Evolutionary conservation across 2,113 vertebrate genomes (phyloP), one percentile per base, ranked within the genome.

Genomic region (Bolborhynchus lineola): DNA sequence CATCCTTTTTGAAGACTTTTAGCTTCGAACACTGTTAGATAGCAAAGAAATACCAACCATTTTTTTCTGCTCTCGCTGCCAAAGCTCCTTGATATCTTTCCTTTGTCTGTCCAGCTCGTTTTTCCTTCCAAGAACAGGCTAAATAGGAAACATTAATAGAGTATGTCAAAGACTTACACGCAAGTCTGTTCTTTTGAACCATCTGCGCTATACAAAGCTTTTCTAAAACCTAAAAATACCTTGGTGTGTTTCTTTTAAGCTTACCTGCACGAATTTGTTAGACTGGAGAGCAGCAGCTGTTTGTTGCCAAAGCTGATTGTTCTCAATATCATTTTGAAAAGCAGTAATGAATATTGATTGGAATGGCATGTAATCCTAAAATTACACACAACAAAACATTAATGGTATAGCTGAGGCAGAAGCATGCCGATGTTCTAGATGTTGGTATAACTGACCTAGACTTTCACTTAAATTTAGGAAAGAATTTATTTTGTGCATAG

Each of bases 181-280:
- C 47, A 31, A 44, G 6, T 71, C 59, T 53, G 8, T 46, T 65
- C 18, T 85, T 52, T 60, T 33, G 47, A 80, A n/a, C 19, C 63
- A 76, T 35, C 25, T 59, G 37, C 47, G 33, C 15, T 65, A 33
- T 25, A 67, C 13, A 80, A 70, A 78, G 37, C 15, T 24, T 88
- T 59, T 35, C 14, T 41, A 80, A 24, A 35, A 77, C 2, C 20
- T 28, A 62, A 49, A 60, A 70, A 17, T 69, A 65, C 7, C 26
- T 88, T 19, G 4, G 6, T 53, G 17, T 75, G 83, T 92, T 92
- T 94, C 37, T 46, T 81, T 90, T 53, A 78, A 39, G 28, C 91
- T 98, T 98, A 99, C 99, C 99, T 99, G 99, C 49, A 99, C 98
- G 97, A 99, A 99, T 97, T 99, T 99, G 97, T 99, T 99, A 79